Evolutionary conservation across 2,113 vertebrate species (phyloP), one percentile per base, ranked within the genome.

Genomic region (Phalacrocorax aristotelis): DNA sequence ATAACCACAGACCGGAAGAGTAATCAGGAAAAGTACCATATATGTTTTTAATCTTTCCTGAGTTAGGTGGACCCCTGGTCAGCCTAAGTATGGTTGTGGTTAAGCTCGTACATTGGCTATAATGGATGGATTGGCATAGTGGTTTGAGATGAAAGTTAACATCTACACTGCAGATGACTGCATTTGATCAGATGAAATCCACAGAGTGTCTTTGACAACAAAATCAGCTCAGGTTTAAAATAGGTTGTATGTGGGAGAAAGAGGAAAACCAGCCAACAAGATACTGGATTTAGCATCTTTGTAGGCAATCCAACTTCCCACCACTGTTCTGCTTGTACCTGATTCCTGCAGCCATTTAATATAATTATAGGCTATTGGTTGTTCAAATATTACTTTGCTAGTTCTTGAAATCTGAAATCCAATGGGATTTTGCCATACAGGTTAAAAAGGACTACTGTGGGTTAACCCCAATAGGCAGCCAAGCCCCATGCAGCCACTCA

Each of bases 201-300:
- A 54, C 20, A 15, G 26, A 76, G 3, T 32, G 15, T 20, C 75
- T 95, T 42, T 57, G n/a, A 69, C 49, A 94, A 89, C 25, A 77
- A 88, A 70, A 75, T 62, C 27, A 29, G 36, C 19, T 81, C 38
- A 75, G 15, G 32, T 84, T 87, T 90, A 79, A 95, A 94, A 93
- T 61, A 55, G 29, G 23, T 78, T 38, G 4, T n/a, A 70, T 70
- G 48, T 71, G n/a, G 69, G 44, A 95, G 52, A 79, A 84, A 81
- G 42, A 86, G n/a, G 27, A 38, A 90, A 94, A 89, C 3, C 29
- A 60, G 26, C 19, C 72, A 95, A 18, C 64, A 82, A 62, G 2
- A 30, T 69, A 23, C 30, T 72, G 6, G 16, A 72, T 87, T 93
- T 87, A 91, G 8, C 34, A 23, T 69, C 93, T 92, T 60, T 79